Base-by-base conservation (phyloP, 2,797 vertebrate genomes). In the Hipposideros larvatus region DNA sequence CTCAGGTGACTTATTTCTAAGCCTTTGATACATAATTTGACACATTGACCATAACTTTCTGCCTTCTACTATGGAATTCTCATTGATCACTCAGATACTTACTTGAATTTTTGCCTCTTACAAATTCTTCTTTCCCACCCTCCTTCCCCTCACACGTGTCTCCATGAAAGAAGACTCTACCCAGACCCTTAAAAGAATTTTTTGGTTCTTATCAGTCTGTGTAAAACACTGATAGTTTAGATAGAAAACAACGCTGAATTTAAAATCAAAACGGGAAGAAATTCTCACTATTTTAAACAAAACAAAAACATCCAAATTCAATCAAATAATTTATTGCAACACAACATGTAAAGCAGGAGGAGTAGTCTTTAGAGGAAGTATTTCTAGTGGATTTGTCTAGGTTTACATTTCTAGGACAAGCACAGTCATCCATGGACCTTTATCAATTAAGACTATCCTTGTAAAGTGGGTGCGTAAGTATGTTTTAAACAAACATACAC, bases 171-270 rank as follows among this genome's bases (percentile, higher is more conserved):
- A 89, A 95, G 65, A 75, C 43, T 37, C 37, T 71, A 79, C 0
- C 7, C 74, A 90, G 95, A 83, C 5, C 19, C 41, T 7, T 91
- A 5, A 87, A 86, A 53, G 26, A 70, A 84, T 65, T 11, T 73
- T 86, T 68, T 68, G 53, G 16, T 91, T 95, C 31, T 63, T 37
- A 34, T 48, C n/a, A 79, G 31, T 74, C 8, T 80, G 95, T 93
- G 53, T 31, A 95, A 93, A 71, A 61, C 70, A 82, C 8, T 88
- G 53, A 22, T 10, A 41, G n/a, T 90, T 93, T 97, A 61, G 92
- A 86, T 97, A 65, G 92, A 86, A 53, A 91, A 84, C 41, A 83
- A 77, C 57, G 37, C n/a, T 87, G 90, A 74, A 77, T 74, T 87
- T 51, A 89, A 53, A 71, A 78, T 87, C 65, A 75, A 95, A 11